Conservation (phyloP, 2,888 invertebrate genomes). For the Minunthozetes semirufus region DNA sequence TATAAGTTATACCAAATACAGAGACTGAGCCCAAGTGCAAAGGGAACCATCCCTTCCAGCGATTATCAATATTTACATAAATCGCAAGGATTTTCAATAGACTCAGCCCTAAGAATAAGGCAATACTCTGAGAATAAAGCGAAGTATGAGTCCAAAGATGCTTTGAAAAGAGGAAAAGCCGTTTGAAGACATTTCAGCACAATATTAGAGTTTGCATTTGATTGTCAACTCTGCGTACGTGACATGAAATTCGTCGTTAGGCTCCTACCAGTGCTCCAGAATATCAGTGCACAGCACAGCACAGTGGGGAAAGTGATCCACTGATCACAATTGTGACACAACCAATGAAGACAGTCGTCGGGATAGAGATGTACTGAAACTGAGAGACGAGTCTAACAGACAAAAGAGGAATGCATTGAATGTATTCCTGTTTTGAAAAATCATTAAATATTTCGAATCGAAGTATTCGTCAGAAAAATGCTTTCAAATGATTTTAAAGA, state of each 20-base stretch:
- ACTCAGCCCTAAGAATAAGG: not conserved
- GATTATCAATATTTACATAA: constrained; percentile 23
- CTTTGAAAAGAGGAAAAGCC: not conserved
- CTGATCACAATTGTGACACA: too few relatives aligned
- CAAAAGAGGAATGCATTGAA: too few relatives aligned
- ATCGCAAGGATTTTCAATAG: not conserved
- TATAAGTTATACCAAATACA: not conserved
- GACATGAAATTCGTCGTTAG: not conserved
- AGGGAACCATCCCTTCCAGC: not conserved
- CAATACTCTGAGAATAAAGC: not conserved
- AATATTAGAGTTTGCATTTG: not conserved
- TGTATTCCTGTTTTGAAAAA: too few relatives aligned
- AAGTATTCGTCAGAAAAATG: too few relatives aligned
- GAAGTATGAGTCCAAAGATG: not conserved
- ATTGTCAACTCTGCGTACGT: constrained; percentile 19
- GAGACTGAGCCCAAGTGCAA: not conserved
- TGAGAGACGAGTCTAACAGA: too few relatives aligned
- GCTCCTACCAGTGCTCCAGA: too few relatives aligned
- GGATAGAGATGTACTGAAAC: too few relatives aligned
- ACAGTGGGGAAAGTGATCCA: too few relatives aligned
- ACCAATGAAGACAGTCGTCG: too few relatives aligned
- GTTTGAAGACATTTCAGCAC: not conserved
- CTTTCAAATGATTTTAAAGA: too few relatives aligned
- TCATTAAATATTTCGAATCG: too few relatives aligned
- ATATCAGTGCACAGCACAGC: too few relatives aligned